phyloP scores from a whole-genome alignment of 2,888 invertebrate species.

The Caenorhabditis sp. region DNA sequence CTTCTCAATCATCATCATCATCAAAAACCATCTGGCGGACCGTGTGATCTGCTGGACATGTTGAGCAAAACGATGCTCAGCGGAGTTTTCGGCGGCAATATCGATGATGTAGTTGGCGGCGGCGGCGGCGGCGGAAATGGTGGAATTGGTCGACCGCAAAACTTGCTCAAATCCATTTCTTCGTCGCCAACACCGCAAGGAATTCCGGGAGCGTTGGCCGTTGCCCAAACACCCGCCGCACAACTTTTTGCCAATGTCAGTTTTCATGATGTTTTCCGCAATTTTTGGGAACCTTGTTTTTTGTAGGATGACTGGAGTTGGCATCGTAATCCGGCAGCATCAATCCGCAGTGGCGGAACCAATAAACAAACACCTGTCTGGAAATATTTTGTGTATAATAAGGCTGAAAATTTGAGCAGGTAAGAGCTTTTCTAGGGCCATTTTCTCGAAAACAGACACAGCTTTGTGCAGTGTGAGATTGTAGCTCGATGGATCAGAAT shows the following conservation, averaged over 20 bases:
- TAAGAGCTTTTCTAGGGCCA: no score
- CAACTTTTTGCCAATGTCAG: conserved; percentile 58
- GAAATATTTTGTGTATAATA: conserved; percentile 70
- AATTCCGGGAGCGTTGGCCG: conserved; percentile 66
- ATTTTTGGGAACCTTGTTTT: background rate
- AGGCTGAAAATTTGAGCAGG: conserved; percentile 65
- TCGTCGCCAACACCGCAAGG: conserved; percentile 21
- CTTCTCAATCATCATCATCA: background rate
- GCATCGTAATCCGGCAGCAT: conserved; percentile 69
- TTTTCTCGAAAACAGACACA: no score
- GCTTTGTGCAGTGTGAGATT: no score
- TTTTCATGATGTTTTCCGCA: background rate
- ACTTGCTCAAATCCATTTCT: background rate
- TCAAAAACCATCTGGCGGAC: background rate
- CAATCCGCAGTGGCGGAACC: conserved; percentile 68
- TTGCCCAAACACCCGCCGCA: conserved; percentile 67
- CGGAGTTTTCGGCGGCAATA: background rate
- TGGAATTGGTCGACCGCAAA: background rate
- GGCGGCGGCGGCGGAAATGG: background rate
- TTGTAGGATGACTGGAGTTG: conserved; percentile 66
- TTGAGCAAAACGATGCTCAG: conserved; percentile 31
- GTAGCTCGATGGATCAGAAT: no score
- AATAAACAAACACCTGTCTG: conserved; percentile 71
- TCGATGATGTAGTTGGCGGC: background rate
- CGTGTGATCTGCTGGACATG: conserved; percentile 27